These are phyloP conservation scores for Tautogolabrus adspersus DNA, from an alignment of 2,113 vertebrate genomes.

Conservation along the genomic window DNA sequence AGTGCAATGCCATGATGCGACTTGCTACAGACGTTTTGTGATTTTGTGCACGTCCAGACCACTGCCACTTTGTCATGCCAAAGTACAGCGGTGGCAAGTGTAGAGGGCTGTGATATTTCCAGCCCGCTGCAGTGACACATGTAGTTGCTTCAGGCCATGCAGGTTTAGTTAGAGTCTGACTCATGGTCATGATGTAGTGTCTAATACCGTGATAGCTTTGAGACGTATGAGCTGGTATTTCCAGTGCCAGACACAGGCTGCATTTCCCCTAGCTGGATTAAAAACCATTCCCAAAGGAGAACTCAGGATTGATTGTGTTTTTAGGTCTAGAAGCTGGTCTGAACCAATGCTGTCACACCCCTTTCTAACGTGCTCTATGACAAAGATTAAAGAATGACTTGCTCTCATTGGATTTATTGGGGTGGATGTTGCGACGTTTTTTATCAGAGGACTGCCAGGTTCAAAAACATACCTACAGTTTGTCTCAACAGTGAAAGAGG, in stretches of 20 bases:
- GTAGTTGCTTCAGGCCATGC: conserved; percentile 75
- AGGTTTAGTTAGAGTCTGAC: conserved; percentile 80
- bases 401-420: conserved; percentile 33
- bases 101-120: conserved; percentile 74
- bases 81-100: conserved; percentile 72
- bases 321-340: conserved; percentile 50
- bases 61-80: conserved; percentile 73
- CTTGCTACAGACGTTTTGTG: conserved; percentile 62
- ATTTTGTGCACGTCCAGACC: conserved; percentile 75
- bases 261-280: conserved; percentile 67
- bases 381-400: conserved; percentile 44
- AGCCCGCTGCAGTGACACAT: conserved; percentile 73
- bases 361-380: conserved; percentile 38
- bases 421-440: background rate
- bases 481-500: background rate
- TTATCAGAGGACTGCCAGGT: conserved; percentile 4
- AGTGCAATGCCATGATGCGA: conserved; percentile 64
- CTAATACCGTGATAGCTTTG: conserved; percentile 72
- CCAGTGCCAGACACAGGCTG: conserved; percentile 59
- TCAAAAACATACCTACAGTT: background rate
- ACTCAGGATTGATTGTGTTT: conserved; percentile 68
- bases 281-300: conserved; percentile 65
- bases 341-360: conserved; percentile 41
- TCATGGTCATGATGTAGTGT: conserved; percentile 80
- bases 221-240: conserved; percentile 78